phyloP scores from a whole-genome alignment of 2,113 vertebrate genomes.

The Chloropsis hardwickii region DNA sequence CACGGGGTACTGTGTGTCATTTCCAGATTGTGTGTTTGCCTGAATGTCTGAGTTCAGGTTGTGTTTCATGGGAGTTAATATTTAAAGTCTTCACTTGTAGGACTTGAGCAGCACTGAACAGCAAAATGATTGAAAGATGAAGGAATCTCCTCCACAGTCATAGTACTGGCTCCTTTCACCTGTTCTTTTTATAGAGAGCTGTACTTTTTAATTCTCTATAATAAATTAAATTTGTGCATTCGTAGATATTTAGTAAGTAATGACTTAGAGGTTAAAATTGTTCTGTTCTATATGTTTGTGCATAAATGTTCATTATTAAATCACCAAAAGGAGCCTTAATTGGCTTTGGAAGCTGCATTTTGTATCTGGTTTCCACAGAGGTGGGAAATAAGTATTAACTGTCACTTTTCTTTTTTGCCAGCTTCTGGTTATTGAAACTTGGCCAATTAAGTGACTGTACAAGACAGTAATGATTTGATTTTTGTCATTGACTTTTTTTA shows the following conservation, averaged over 20 bases:
- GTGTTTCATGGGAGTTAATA: neutral
- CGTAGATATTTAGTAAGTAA: neutral
- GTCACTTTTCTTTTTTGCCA: neutral
- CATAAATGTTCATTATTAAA: neutral
- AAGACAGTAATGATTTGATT: neutral
- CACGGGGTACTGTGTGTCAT: neutral
- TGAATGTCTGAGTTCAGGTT: neutral
- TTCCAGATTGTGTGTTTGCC: neutral
- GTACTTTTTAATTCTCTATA: neutral
- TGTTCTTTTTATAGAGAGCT: neutral
- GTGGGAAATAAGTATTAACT: neutral
- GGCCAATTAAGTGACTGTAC: neutral
- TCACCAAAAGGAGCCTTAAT: neutral
- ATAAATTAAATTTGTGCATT: neutral
- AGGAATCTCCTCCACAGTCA: neutral
- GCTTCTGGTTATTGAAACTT: neutral
- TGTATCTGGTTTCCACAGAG: neutral
- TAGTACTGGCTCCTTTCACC: neutral
- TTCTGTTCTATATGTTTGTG: neutral
- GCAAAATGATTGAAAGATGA: neutral
- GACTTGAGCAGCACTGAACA: neutral
- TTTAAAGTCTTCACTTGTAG: neutral
- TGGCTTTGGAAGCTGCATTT: neutral
- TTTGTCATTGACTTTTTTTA: neutral
- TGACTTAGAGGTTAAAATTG: neutral